Percentiles rank a stretch among this genome's conserved stretches.
phyloP scores from a whole-genome alignment of 2,113 vertebrate genomes.

The Tragelaphus strepsiceros region DNA sequence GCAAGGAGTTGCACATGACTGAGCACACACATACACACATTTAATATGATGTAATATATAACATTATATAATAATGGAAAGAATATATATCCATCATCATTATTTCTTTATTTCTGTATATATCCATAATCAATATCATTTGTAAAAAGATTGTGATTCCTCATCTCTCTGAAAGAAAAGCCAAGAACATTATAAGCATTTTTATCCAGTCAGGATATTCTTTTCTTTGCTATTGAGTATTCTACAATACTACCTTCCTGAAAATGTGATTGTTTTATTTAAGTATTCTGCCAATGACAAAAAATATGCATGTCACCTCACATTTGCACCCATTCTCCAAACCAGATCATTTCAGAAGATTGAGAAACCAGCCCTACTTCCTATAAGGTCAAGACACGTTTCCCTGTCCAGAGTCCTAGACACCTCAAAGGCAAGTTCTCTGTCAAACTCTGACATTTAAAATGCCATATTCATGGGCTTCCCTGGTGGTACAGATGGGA shows the following conservation, averaged over 20 bases:
- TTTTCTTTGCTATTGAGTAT: background rate
- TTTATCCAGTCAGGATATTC: background rate
- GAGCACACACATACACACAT: background rate
- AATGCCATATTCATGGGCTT: background rate
- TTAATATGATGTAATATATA: background rate
- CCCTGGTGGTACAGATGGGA: background rate
- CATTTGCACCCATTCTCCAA: background rate
- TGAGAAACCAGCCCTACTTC: background rate
- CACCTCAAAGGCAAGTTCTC: constrained; percentile 3
- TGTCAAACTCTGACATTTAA: background rate
- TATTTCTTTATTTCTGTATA: background rate
- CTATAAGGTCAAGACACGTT: background rate
- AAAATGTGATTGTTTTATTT: background rate
- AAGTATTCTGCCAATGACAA: background rate
- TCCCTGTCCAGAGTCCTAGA: background rate
- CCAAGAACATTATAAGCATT: background rate
- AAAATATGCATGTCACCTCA: background rate
- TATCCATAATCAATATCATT: background rate
- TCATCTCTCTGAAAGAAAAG: background rate
- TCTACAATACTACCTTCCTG: background rate
- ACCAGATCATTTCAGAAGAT: background rate
- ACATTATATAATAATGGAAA: background rate
- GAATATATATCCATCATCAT: background rate
- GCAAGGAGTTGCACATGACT: background rate
- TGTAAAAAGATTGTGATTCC: background rate